These are phyloP conservation scores for Grammomys surdaster DNA, from an alignment of 2,113 vertebrate species.

Conservation along the genomic window DNA sequence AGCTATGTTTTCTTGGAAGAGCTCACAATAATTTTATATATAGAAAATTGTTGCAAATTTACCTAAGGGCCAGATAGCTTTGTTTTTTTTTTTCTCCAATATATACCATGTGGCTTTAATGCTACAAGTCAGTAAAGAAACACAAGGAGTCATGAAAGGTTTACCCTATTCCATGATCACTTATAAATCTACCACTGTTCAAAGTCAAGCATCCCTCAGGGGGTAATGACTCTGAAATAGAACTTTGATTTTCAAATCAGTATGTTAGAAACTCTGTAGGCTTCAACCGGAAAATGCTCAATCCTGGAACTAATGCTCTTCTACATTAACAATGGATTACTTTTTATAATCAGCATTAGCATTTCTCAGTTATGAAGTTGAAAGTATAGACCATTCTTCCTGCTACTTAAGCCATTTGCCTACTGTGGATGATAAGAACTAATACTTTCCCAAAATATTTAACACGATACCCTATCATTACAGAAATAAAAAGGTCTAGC, in stretches of 20 bases:
- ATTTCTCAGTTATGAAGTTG: not conserved
- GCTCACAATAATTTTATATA: slow-evolving; percentile 4
- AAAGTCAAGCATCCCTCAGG: not conserved
- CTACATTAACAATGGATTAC: slow-evolving; percentile 8
- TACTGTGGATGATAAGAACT: not conserved
- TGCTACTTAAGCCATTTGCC: not conserved
- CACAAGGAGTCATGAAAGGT: not conserved
- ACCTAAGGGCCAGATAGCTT: not conserved
- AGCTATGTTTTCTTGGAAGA: slow-evolving; percentile 34
- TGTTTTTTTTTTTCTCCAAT: not conserved
- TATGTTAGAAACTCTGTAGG: not conserved
- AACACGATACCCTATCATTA: not conserved
- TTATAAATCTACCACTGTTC: not conserved
- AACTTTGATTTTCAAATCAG: slow-evolving; percentile 17
- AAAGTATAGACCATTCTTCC: not conserved
- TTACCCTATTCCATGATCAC: not conserved
- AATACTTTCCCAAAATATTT: not conserved
- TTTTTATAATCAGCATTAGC: slow-evolving; percentile 10
- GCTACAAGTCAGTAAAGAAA: slow-evolving; percentile 4
- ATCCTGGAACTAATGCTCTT: not conserved
- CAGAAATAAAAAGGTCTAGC: not conserved
- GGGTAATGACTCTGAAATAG: not conserved
- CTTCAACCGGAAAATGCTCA: not conserved
- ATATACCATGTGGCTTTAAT: not conserved
- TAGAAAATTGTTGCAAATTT: not conserved